These are phyloP conservation scores for Eumerus sabulonum DNA, from an alignment of 2,888 invertebrate species.

Conservation along the genomic window DNA sequence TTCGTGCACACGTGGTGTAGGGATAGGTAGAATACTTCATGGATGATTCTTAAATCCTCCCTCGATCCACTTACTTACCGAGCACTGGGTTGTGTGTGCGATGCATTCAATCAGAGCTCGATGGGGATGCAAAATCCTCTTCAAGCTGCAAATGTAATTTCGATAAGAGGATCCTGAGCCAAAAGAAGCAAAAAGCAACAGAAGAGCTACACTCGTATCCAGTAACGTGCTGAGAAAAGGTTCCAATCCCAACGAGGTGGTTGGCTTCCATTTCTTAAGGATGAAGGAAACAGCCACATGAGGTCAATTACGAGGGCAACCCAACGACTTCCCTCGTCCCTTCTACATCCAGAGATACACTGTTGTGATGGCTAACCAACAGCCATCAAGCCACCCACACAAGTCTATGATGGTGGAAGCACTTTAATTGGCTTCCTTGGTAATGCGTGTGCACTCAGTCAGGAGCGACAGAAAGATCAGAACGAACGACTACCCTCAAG, in stretches of 20 bases:
- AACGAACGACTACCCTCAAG: conserved; percentile 51
- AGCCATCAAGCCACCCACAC: conserved; percentile 7
- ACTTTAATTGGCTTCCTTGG: conserved; percentile 60
- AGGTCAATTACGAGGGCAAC: conserved; percentile 57
- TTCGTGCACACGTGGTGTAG: too few species aligned
- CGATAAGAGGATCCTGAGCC: conserved; percentile 55
- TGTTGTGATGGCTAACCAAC: neutral
- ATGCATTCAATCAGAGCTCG: conserved; percentile 15
- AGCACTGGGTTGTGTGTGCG: conserved; percentile 16
- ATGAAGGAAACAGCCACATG: conserved; percentile 25
- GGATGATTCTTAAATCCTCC: conserved; percentile 39
- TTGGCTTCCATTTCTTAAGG: conserved; percentile 17
- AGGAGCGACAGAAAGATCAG: conserved; percentile 23
- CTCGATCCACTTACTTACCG: conserved; percentile 31
- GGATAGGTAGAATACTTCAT: conserved; percentile 15
- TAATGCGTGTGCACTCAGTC: conserved; percentile 27
- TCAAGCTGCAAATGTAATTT: conserved; percentile 58
- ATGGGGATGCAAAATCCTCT: conserved; percentile 46
- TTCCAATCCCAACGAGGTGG: neutral
- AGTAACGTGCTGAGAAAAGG: conserved; percentile 36
- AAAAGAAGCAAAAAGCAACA: conserved; percentile 5
- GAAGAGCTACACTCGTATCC: conserved; percentile 6
- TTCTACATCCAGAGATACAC: conserved; percentile 38
- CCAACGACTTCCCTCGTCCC: conserved; percentile 42
- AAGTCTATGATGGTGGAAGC: conserved; percentile 51